Base-by-base conservation (phyloP, 37 sponge, comb jelly and placozoan genomes). In the Agelas oroides region DNA sequence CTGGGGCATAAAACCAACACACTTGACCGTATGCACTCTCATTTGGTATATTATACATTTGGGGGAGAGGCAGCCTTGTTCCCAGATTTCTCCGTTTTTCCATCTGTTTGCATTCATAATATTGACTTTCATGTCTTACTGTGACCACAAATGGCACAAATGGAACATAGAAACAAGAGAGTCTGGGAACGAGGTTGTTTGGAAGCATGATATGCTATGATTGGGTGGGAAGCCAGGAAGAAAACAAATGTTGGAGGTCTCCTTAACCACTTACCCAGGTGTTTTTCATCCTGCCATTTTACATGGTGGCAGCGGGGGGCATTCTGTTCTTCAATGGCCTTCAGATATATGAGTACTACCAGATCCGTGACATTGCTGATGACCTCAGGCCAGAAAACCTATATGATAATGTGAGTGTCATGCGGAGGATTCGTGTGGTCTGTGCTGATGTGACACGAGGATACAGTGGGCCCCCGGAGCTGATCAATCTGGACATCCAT, bases 281-380 rank as follows among this genome's bases (percentile, higher is more conserved):
- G 55, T 70, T 16, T n/a, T n/a, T 82, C 38, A 40, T 82, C 59
- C 52, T 82, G 73, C 82, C 82, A 15, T 0, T 71, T 30, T 82
- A 17, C 23, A 54, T 82, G 31, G 41, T 82, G 40, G 11, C 59
- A 54, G 82, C 73, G 59, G 82, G 82, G 14, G 82, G 61, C 18
- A 73, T 82, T 2, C 73, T 82, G 25, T 72, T 82, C 41, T 18
- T 82, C 5, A 62, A 82, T 60, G 82, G 72, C 28, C 30, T 33
- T 25, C 18, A 23, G 1, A 59, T 82, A 40, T 82, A 62, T 28
- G 33, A 59, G 36, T 71, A 39, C 46, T 60, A 82, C 37, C 70
- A 67, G 36, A 53, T 34, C 16, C 30, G 34, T 23, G 11, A 12
- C 5, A 18, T 61, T 62, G 32, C 32, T 36, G 57, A 21, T 24